phyloP scores from a whole-genome alignment of 2,113 vertebrate species.

The Osmerus mordax region DNA sequence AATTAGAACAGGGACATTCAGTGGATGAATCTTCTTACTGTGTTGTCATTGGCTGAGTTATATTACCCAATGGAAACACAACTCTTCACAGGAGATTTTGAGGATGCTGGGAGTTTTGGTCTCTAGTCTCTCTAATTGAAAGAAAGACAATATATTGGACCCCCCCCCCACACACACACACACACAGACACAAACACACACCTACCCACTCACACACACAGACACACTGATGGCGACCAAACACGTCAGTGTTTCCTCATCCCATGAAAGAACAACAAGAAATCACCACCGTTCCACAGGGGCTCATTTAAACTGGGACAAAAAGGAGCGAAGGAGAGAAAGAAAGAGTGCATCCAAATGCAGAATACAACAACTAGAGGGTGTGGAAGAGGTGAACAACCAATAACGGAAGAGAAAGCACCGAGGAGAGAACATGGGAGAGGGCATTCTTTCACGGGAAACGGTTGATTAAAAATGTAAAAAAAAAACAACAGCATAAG shows the following conservation, averaged over 20 bases:
- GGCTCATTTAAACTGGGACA: constrained; percentile 29
- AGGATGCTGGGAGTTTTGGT: constrained; percentile 10
- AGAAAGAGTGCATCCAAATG: neutral
- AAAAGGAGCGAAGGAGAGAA: constrained; percentile 5
- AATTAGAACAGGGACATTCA: constrained; percentile 36
- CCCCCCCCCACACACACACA: neutral
- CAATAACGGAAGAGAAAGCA: neutral
- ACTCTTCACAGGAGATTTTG: constrained; percentile 4
- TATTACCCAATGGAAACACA: constrained; percentile 25
- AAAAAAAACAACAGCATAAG: too few relatives aligned
- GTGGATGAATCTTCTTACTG: constrained; percentile 16
- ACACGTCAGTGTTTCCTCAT: constrained; percentile 5
- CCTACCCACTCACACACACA: constrained; percentile 9
- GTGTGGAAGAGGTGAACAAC: neutral
- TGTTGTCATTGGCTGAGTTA: constrained; percentile 35
- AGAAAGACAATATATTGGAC: neutral
- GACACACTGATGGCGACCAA: constrained; percentile 13
- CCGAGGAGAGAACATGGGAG: neutral
- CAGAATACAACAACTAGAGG: neutral
- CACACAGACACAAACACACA: constrained; percentile 14
- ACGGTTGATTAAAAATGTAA: too few relatives aligned
- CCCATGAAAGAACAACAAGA: constrained; percentile 16
- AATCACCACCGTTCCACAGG: constrained; percentile 20
- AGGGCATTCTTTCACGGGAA: neutral
- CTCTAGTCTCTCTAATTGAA: constrained; percentile 30